Percentiles rank a stretch among this genome's conserved stretches.
Conservation (phyloP, 2,888 invertebrate genomes). For the Amiota communis region DNA sequence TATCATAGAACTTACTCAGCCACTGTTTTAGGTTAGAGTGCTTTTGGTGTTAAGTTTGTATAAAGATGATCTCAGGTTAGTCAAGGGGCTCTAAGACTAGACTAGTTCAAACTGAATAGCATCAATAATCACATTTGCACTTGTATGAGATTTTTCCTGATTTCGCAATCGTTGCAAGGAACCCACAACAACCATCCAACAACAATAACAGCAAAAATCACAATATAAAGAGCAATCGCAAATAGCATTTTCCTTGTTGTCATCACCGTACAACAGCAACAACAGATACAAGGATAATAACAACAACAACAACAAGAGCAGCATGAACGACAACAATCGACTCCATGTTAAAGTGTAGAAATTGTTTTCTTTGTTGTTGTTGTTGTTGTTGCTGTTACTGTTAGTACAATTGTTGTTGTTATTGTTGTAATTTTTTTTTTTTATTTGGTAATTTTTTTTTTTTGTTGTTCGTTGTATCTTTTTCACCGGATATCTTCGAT, state of each 20-base stretch:
- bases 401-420: constrained; percentile 23
- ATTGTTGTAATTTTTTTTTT: not conserved
- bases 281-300: constrained; percentile 42
- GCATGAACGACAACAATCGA: constrained; percentile 15
- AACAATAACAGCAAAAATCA: constrained; percentile 27
- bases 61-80: too few species aligned
- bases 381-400: constrained; percentile 40
- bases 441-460: not conserved
- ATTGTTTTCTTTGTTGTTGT: constrained; percentile 46
- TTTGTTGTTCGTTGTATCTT: constrained; percentile 4
- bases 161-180: constrained; percentile 58
- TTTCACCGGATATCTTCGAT: constrained; percentile 23
- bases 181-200: constrained; percentile 37
- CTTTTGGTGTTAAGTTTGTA: too few species aligned
- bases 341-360: constrained; percentile 28
- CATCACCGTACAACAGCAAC: constrained; percentile 38
- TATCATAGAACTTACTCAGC: too few species aligned
- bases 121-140: constrained; percentile 68
- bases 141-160: constrained; percentile 64
- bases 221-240: constrained; percentile 23
- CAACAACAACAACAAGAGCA: constrained; percentile 28
- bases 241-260: not conserved
- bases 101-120: constrained; percentile 34
- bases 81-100: too few species aligned
- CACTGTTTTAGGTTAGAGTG: too few species aligned